Evolutionary conservation across 2,113 vertebrate genomes (phyloP).

Genomic region (Corythaixoides concolor): DNA sequence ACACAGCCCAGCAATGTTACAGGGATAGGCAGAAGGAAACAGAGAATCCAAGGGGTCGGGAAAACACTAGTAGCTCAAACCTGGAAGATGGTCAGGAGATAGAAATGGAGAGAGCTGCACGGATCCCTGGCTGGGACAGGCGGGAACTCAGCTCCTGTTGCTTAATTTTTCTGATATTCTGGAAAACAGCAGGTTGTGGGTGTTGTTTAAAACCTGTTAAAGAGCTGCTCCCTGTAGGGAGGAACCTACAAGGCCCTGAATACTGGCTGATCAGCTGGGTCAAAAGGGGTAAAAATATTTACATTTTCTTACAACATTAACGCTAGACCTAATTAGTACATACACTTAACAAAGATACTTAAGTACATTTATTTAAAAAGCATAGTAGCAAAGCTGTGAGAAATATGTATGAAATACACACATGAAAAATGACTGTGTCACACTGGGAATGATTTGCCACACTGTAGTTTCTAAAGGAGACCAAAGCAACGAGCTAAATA

Average conservation of each 20-base stretch:
- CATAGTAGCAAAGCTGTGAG: neutral
- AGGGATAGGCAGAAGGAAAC: neutral
- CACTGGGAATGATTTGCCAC: neutral
- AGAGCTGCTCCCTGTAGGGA: neutral
- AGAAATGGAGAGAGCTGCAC: neutral
- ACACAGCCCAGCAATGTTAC: too few species aligned
- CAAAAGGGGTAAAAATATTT: neutral
- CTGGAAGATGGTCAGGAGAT: fast-evolving
- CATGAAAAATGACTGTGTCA: neutral
- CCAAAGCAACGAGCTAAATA: neutral
- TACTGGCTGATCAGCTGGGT: neutral
- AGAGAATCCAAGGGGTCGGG: neutral
- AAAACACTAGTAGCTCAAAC: neutral
- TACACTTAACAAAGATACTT: neutral
- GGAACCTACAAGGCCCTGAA: neutral
- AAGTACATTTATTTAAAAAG: neutral
- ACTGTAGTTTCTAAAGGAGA: neutral
- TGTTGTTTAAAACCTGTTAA: neutral
- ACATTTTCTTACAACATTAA: neutral
- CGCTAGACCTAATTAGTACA: neutral
- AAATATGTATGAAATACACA: neutral
- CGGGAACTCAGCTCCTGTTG: neutral
- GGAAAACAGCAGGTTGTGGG: neutral
- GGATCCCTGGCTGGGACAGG: neutral
- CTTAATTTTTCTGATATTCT: neutral